These are phyloP conservation scores for Ectobius pallidus DNA, from an alignment of 2,888 invertebrate species.

Conservation along the genomic window DNA sequence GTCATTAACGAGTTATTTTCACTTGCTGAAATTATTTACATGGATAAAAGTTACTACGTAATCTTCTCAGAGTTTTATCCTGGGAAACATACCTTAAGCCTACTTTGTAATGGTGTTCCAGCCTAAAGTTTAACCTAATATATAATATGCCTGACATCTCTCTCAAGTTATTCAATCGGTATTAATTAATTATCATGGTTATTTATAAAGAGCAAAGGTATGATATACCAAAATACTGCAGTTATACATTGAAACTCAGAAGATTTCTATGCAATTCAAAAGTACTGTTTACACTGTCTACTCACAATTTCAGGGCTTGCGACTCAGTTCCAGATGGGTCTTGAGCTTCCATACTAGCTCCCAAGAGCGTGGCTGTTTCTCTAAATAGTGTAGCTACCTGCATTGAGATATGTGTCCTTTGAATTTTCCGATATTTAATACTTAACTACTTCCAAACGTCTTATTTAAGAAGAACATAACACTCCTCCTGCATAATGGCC, in stretches of 20 bases:
- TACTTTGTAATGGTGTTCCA: too few species aligned
- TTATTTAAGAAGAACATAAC: slow-evolving; percentile 41
- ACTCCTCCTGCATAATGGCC: slow-evolving; percentile 45
- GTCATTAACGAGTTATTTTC: too few species aligned
- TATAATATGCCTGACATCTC: background rate
- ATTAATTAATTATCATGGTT: background rate
- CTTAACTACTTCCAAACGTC: slow-evolving; percentile 44
- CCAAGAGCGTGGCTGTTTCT: slow-evolving; percentile 69
- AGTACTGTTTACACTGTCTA: slow-evolving; percentile 35
- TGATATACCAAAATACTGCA: background rate
- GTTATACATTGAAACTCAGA: background rate
- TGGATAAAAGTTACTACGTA: too few species aligned
- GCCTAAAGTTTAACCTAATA: slow-evolving; percentile 3
- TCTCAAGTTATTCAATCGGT: background rate
- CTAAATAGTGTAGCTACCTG: slow-evolving; percentile 72
- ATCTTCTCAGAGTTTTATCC: too few species aligned
- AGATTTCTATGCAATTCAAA: background rate
- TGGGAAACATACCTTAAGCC: too few species aligned
- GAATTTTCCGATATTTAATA: slow-evolving; percentile 20
- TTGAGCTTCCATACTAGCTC: slow-evolving; percentile 62
- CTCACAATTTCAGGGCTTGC: slow-evolving; percentile 49
- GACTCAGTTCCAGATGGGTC: slow-evolving; percentile 47
- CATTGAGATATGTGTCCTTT: slow-evolving; percentile 53
- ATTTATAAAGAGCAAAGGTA: background rate
- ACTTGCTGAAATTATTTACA: too few species aligned